Percentiles rank a stretch among this genome's conserved stretches.
Evolutionary conservation across 2,113 vertebrate genomes (phyloP).

Genomic region (Gulo gulo): DNA sequence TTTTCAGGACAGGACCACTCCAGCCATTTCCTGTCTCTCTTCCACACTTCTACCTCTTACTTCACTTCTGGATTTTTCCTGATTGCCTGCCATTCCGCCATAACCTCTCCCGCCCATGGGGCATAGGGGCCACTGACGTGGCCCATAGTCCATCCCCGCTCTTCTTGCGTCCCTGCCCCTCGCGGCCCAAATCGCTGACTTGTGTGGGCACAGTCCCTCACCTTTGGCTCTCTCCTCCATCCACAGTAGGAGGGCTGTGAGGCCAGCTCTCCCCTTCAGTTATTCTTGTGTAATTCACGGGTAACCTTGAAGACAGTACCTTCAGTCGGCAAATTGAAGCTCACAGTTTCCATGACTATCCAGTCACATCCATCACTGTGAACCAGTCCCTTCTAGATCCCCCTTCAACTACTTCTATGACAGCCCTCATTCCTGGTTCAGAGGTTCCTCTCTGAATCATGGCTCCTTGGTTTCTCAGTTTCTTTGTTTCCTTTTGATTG

Average conservation of each 20-base stretch:
- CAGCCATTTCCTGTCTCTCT: background rate
- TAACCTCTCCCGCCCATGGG: background rate
- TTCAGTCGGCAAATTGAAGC: background rate
- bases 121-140: background rate
- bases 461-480: background rate
- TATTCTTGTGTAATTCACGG: background rate
- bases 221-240: background rate
- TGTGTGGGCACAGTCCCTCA: background rate
- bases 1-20: background rate
- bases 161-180: background rate
- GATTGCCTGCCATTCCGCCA: no score
- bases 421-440: background rate
- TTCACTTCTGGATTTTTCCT: background rate
- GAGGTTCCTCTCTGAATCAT: background rate
- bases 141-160: background rate
- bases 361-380: background rate
- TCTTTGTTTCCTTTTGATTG: background rate
- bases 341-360: background rate
- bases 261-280: background rate
- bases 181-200: background rate
- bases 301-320: background rate
- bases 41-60: background rate
- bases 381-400: background rate
- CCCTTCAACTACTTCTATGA: background rate
- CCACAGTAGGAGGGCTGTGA: background rate